Evolutionary conservation across 2,113 vertebrate species (phyloP).

Genomic region (Arenaria interpres): DNA sequence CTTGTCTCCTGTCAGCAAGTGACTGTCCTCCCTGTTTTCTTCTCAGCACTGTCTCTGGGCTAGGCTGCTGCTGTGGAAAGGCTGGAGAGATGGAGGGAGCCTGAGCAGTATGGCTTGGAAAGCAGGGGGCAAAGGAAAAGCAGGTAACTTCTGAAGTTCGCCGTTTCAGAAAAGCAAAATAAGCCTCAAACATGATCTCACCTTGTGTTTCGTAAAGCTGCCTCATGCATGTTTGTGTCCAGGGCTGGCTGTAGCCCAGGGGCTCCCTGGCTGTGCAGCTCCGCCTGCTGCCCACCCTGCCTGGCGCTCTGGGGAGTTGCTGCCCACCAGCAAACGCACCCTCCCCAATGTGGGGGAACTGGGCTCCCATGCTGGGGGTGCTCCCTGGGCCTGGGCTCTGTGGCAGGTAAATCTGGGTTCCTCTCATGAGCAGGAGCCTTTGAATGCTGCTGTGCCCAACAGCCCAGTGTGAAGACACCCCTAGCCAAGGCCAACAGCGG

Average conservation of each 20-base stretch:
- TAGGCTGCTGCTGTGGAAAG: not conserved
- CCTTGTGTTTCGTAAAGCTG: not conserved
- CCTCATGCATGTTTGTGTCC: fast-evolving
- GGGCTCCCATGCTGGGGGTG: not conserved
- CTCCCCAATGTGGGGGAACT: fast-evolving
- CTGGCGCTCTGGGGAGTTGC: not conserved
- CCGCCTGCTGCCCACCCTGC: not conserved
- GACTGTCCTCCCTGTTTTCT: not conserved
- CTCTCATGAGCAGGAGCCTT: not conserved
- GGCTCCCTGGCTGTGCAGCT: not conserved
- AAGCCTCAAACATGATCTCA: fast-evolving
- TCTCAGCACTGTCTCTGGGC: not conserved
- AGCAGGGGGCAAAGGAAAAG: not conserved
- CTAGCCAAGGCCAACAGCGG: not conserved
- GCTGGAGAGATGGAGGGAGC: not conserved
- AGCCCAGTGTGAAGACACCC: fast-evolving
- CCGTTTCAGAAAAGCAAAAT: not conserved
- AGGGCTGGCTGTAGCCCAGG: not conserved
- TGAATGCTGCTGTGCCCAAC: not conserved
- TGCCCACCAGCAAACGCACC: not conserved
- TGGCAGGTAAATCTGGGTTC: not conserved
- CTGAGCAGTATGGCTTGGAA: not conserved
- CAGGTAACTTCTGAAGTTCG: not conserved
- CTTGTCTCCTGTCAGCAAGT: not conserved
- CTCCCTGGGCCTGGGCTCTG: not conserved